Evolutionary conservation across 2,888 invertebrate genomes (phyloP), one percentile per base, ranked within the genome.

Genomic region (Phaedon cochleariae): DNA sequence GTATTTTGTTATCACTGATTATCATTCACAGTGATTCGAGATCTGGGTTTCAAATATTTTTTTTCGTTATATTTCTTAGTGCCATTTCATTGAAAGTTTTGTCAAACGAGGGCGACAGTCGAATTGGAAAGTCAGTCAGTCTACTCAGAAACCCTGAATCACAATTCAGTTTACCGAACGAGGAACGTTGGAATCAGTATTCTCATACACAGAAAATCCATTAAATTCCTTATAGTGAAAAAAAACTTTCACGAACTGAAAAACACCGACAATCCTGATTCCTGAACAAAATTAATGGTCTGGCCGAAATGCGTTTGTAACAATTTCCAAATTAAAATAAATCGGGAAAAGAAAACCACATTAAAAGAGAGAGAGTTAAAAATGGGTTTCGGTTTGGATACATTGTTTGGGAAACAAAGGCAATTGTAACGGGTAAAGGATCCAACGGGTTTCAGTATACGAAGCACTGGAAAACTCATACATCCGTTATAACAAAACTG

Each of bases 311-410:
- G 61, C 64, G 68, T 69, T 64, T 67, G 65, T 66, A 68, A 59
- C 69, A 66, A 71, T 69, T 71, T 66, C 64, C 65, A 70, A 71
- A 71, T 75, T 72, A 70, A 72, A 74, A 71, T 74, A 73, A 74
- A 75, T 73, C 68, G 73, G 64, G 66, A 61, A 72, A 67, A 68
- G 73, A 70, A 69, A 74, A 70, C 69, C 72, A 60, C 72, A 72
- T 70, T 73, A 73, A 73, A 74, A 15, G 41, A 41, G 68, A 68
- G 65, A 66, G 63, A 66, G 69, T 68, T 69, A 67, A 70, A 73
- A 74, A 73, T 70, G 71, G 66, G 69, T 67, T 67, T 63, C 62
- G 59, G 48, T 55, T 51, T 37, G 48, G 54, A 52, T 45, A 66
- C 59, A 69, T 71, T 73, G 72, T 73, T 71, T 71, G 60, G 62